phyloP scores from a whole-genome alignment of 23 tunicate genomes.

The Trididemnum nubilum region DNA sequence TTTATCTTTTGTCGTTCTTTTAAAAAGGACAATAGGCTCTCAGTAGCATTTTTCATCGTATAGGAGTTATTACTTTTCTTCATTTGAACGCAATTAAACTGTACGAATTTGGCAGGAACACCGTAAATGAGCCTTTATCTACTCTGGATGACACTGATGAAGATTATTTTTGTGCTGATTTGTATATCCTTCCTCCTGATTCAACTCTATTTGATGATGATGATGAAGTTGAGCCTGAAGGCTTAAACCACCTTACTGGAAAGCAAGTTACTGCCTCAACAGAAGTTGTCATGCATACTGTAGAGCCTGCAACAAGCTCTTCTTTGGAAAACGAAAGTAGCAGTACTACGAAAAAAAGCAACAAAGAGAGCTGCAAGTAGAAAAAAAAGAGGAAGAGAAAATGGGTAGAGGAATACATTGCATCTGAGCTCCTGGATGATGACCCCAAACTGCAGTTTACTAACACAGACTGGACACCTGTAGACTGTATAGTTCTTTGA shows the following conservation, averaged over 20 bases:
- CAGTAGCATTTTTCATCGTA: too few species aligned
- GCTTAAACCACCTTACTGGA: background rate
- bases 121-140: background rate
- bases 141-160: background rate
- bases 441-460: too few species aligned
- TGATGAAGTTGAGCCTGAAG: slow-evolving; percentile 4
- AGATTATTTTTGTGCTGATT: background rate
- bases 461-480: background rate
- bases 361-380: too few species aligned
- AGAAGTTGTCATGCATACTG: too few species aligned
- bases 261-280: background rate
- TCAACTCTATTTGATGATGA: background rate
- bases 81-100: background rate
- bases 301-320: too few species aligned
- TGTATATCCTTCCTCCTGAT: slow-evolving; percentile 16
- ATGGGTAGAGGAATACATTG: background rate
- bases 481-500: background rate
- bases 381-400: background rate
- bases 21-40: too few species aligned
- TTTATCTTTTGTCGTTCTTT: too few species aligned
- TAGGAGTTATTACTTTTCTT: too few species aligned
- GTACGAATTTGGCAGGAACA: background rate
- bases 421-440: background rate
- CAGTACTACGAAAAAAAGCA: background rate
- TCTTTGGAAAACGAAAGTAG: background rate